Percentiles rank a stretch among this genome's conserved stretches.
phyloP scores from a whole-genome alignment of 2,888 invertebrate species.

The Mystacides longicornis region DNA sequence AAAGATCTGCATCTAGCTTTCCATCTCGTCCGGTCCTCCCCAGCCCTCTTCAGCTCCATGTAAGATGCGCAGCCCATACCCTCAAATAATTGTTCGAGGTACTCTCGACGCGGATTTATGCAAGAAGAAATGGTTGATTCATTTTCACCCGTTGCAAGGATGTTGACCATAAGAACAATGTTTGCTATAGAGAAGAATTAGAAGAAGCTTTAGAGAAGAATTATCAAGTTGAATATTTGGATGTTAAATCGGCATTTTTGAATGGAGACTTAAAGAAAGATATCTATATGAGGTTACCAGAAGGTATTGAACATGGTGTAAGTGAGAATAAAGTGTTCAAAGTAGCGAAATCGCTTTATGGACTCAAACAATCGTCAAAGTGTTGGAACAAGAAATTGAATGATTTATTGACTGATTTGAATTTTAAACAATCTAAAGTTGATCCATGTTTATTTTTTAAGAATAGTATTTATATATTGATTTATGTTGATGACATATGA shows the following conservation, averaged over 20 bases:
- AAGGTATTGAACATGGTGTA: too few species aligned
- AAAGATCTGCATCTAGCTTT: too few species aligned
- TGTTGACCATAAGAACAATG: neutral
- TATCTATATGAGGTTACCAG: neutral
- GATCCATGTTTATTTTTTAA: too few species aligned
- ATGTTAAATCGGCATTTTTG: slow-evolving; percentile 3
- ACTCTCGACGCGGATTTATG: too few species aligned
- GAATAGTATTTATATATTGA: too few species aligned
- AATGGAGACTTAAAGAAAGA: slow-evolving; percentile 1
- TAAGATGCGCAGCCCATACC: too few species aligned
- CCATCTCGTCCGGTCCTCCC: too few species aligned
- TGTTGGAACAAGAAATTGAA: neutral
- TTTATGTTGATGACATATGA: neutral
- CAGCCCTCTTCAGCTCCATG: too few species aligned
- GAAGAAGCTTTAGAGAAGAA: neutral
- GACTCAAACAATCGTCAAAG: neutral
- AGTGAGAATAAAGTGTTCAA: neutral
- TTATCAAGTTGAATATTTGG: neutral
- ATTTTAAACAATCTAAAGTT: too few species aligned
- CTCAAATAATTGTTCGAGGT: too few species aligned
- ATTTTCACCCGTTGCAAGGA: neutral
- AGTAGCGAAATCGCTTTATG: neutral
- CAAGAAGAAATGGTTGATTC: neutral
- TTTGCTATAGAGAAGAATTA: neutral
- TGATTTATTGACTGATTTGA: too few species aligned